phyloP scores from a whole-genome alignment of 37 sponge, comb jelly and placozoan genomes.

The Tethya wilhelma region DNA sequence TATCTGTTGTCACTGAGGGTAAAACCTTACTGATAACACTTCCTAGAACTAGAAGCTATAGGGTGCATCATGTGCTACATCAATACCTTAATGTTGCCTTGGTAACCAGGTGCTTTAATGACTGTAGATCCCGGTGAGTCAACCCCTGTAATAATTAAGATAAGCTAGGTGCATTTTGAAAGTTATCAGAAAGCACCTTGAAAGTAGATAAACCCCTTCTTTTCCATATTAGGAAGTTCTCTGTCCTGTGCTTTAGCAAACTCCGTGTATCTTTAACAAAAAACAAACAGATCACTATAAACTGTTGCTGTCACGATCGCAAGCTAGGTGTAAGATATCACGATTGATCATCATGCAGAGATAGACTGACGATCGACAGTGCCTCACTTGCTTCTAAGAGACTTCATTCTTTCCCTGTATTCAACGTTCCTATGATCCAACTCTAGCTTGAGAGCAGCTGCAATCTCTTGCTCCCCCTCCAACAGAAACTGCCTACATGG shows the following conservation, averaged over 20 bases:
- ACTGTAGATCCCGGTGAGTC: slow-evolving; percentile 37
- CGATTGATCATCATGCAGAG: no score
- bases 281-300: not conserved
- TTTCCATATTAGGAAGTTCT: slow-evolving; percentile 22
- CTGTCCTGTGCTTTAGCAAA: slow-evolving; percentile 30
- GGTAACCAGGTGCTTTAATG: slow-evolving; percentile 33
- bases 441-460: not conserved
- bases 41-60: no score
- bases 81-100: slow-evolving; percentile 29
- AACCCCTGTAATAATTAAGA: slow-evolving; percentile 16
- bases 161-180: not conserved
- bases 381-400: slow-evolving; percentile 1
- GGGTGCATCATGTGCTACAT: not conserved
- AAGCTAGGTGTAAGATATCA: no score
- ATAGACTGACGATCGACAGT: not conserved
- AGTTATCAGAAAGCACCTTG: slow-evolving; percentile 11
- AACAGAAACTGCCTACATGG: not conserved
- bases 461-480: slow-evolving; percentile 24
- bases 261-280: slow-evolving; percentile 28
- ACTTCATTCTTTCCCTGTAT: slow-evolving; percentile 1
- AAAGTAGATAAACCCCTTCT: slow-evolving; percentile 51
- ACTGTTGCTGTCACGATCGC: no score
- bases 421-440: not conserved
- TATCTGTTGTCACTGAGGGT: no score
- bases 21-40: no score